These are phyloP conservation scores for Gymnothorax reevesii DNA, from an alignment of 2,797 vertebrate species.

Conservation along the genomic window DNA sequence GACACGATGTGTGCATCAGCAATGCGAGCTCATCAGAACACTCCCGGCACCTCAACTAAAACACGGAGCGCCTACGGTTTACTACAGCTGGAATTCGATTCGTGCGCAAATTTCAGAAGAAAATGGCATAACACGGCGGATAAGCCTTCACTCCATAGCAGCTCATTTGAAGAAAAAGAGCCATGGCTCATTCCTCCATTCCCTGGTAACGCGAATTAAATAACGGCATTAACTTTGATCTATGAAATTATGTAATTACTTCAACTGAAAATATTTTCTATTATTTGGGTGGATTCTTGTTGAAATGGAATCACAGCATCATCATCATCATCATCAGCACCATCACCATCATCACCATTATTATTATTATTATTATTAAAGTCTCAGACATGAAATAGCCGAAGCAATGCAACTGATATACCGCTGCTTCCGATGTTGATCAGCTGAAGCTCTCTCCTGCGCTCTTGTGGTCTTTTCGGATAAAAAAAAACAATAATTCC, in stretches of 20 bases:
- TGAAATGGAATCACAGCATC: neutral
- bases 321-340: neutral
- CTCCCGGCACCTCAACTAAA: slow-evolving; percentile 47
- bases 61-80: slow-evolving; percentile 21
- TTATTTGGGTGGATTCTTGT: neutral
- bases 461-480: slow-evolving; percentile 77
- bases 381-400: neutral
- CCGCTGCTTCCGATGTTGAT: neutral
- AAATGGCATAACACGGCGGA: neutral
- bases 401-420: neutral
- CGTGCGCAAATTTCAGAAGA: slow-evolving; percentile 13
- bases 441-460: slow-evolving; percentile 81
- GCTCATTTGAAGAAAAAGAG: slow-evolving; percentile 7
- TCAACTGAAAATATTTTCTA: neutral
- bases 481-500: slow-evolving; percentile 5
- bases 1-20: slow-evolving; percentile 66
- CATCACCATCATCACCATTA: neutral
- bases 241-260: neutral
- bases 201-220: neutral
- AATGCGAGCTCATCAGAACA: slow-evolving; percentile 69
- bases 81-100: slow-evolving; percentile 14
- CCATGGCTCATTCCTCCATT: neutral
- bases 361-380: slow-evolving; percentile 17
- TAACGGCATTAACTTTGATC: neutral
- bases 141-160: neutral